Evolutionary conservation across 2,797 vertebrate species (phyloP).

Genomic region (Scomberomorus guttatus): DNA sequence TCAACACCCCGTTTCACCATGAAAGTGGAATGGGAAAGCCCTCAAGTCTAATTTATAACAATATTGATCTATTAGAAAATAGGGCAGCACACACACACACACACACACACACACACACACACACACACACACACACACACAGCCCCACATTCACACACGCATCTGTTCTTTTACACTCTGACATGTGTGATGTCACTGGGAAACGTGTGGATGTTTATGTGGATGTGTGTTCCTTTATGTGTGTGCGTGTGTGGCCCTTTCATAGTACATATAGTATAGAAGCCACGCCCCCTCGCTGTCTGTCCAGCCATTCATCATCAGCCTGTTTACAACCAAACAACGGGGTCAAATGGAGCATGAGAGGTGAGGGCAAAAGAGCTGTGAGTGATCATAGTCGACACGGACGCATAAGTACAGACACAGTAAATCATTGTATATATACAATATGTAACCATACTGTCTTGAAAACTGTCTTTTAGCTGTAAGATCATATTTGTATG

Average conservation of each 20-base stretch:
- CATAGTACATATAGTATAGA: constrained; percentile 18
- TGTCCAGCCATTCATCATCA: constrained; percentile 9
- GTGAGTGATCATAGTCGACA: too few species aligned
- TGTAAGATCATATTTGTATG: too few species aligned
- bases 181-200: constrained; percentile 30
- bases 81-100: constrained; percentile 40
- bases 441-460: too few species aligned
- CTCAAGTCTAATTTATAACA: constrained; percentile 48
- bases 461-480: too few species aligned
- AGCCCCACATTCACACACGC: background rate
- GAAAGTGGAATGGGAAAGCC: constrained; percentile 34
- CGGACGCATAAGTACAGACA: too few species aligned
- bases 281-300: background rate
- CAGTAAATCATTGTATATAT: too few species aligned
- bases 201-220: constrained; percentile 12
- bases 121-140: constrained; percentile 14
- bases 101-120: constrained; percentile 4
- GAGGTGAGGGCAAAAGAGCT: background rate
- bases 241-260: background rate
- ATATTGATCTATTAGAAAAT: constrained; percentile 67
- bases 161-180: constrained; percentile 8
- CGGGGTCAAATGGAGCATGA: background rate
- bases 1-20: constrained; percentile 5
- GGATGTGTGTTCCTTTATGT: background rate
- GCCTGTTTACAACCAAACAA: constrained; percentile 31